Evolutionary conservation across 2,888 invertebrate genomes (phyloP).

Genomic region (Yponomeuta evonymella): DNA sequence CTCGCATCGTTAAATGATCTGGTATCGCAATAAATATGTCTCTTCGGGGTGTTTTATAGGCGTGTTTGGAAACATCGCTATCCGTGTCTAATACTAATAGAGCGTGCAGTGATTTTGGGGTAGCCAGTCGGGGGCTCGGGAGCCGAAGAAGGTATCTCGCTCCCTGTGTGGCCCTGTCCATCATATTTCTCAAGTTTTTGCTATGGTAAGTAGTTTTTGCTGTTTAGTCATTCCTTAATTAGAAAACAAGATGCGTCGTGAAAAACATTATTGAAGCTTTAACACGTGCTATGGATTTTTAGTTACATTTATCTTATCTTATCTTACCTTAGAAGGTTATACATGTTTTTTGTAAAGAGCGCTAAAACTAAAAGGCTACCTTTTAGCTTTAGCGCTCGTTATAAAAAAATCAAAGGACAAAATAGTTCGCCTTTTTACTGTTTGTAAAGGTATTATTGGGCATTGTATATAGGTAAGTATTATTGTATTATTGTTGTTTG

Average conservation of each 20-base stretch:
- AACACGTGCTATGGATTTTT: background rate
- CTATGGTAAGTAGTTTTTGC: background rate
- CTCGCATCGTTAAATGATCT: slow-evolving; percentile 73
- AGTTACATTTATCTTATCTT: background rate
- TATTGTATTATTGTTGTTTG: slow-evolving; percentile 14
- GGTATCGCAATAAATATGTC: slow-evolving; percentile 70
- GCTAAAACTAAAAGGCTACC: no score
- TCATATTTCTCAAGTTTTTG: slow-evolving; percentile 20
- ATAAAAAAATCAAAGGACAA: background rate
- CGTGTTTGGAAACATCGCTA: slow-evolving; percentile 67
- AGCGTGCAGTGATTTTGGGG: slow-evolving; percentile 41
- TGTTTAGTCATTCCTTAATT: background rate
- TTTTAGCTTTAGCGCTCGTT: background rate
- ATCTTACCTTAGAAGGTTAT: no score
- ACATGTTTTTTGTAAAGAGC: no score
- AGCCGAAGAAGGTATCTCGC: slow-evolving; percentile 16
- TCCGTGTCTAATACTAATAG: slow-evolving; percentile 65
- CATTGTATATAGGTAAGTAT: background rate
- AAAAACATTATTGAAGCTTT: background rate
- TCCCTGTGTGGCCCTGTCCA: slow-evolving; percentile 41
- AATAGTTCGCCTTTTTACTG: background rate
- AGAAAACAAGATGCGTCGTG: background rate
- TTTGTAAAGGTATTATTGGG: background rate
- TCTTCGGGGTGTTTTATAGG: slow-evolving; percentile 32
- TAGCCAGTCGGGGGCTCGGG: slow-evolving; percentile 5